Evolutionary conservation across 92 coral and sea anemone species (phyloP), one percentile per base, ranked within the genome.

Genomic region (Diadumene lineata): DNA sequence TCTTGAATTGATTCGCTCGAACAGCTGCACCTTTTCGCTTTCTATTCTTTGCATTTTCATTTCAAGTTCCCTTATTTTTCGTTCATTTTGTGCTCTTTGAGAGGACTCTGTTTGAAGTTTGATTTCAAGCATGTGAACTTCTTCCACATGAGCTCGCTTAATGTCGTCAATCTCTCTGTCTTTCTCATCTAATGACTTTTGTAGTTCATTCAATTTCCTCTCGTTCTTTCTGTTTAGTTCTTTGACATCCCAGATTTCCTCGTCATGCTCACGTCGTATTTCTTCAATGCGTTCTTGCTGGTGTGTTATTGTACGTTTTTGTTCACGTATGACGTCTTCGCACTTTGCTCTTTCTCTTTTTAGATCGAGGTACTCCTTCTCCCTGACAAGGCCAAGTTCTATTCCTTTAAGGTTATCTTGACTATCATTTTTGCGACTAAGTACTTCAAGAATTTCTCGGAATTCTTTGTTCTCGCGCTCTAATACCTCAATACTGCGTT

Each of bases 381-480:
- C 97, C 19, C 87, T 70, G 7, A 77, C 88, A 9, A 84, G 74
- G 0, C 92, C 90, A 13, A 90, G 68, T 43, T 91, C 97, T 11
- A 87, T 87, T 25, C 70, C 68, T 62, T 78, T 82, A 30, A 84
- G 62, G 44, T 77, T 76, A 24, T 77, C 83, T 60, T 86, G 89
- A 60, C 61, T 78, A 43, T 76, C 82, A 58, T 78, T 91, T 46
- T 75, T 81, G 38, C 81, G 82, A 71, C 81, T 90, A 56, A 91
- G 70, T 8, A 76, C 83, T 23, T 86, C 97, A 6, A 91, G 93
- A 33, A 90, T 90, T 38, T 81, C 70, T 57, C 90, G 82, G 56
- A 90, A 90, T 70, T 90, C 97, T 29, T 78, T 81, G 74, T 90
- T 90, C 64, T 90, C 97, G 32, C 81, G 80, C 31, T 90, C 92